Conservation (phyloP, 2,113 vertebrate species). For the Tragulus kanchil region DNA sequence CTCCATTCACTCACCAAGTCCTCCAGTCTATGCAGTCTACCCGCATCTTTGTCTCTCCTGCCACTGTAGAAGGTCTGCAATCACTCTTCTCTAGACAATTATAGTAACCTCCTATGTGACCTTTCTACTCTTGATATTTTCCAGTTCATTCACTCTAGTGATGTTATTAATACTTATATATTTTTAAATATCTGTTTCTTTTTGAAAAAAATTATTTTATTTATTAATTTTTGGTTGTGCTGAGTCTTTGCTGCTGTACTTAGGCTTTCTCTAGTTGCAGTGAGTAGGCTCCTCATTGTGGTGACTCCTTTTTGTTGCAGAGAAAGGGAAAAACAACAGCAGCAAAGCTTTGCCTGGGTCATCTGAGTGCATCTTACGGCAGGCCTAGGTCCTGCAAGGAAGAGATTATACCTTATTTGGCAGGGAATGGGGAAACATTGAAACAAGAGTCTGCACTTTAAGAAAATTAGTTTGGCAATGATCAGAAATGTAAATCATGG, state of each 20-base stretch:
- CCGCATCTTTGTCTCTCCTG: background rate
- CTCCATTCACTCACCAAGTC: background rate
- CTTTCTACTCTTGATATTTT: background rate
- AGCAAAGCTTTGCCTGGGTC: too few relatives aligned
- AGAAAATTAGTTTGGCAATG: background rate
- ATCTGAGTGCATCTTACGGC: background rate
- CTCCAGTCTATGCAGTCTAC: background rate
- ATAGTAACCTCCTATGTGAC: background rate
- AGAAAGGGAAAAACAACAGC: background rate
- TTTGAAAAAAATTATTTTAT: rapidly evolving
- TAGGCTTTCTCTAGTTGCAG: background rate
- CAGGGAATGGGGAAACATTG: background rate
- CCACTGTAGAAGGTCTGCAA: background rate
- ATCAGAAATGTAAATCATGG: background rate
- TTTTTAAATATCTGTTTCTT: background rate
- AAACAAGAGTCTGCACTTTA: background rate
- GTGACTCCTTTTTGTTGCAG: background rate
- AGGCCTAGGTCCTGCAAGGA: background rate
- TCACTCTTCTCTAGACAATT: background rate
- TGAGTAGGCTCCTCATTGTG: background rate
- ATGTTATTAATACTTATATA: background rate
- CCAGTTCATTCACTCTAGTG: background rate
- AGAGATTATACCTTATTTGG: background rate
- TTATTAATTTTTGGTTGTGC: background rate
- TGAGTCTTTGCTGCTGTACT: background rate